Percentiles rank a stretch among this genome's conserved stretches.
Conservation (phyloP, 2,113 vertebrate genomes). For the Myotis davidii region DNA sequence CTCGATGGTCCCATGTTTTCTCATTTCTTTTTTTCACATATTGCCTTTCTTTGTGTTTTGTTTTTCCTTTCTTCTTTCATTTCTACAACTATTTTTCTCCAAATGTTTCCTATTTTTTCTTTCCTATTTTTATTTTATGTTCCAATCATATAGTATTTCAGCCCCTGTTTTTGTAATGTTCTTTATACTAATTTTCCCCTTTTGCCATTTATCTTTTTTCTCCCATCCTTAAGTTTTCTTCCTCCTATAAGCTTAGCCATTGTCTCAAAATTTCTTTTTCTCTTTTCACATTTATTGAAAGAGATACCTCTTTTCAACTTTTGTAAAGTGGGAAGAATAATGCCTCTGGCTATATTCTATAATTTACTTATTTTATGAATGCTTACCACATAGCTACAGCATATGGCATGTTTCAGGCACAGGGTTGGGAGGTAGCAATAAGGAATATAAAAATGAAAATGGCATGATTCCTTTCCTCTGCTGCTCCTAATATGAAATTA, state of each 20-base stretch:
- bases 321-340: neutral
- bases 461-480: neutral
- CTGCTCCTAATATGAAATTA: neutral
- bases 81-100: neutral
- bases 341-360: neutral
- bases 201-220: neutral
- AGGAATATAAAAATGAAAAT: neutral
- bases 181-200: neutral
- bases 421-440: neutral
- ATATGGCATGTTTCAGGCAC: neutral
- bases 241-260: neutral
- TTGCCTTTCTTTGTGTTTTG: neutral
- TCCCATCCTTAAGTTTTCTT: neutral
- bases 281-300: neutral
- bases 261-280: neutral
- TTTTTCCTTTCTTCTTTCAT: neutral
- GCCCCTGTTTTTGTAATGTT: neutral
- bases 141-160: neutral
- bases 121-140: neutral
- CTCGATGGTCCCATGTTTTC: neutral
- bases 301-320: neutral
- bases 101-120: neutral
- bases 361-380: slow-evolving; percentile 6
- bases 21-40: neutral
- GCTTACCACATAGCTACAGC: neutral